Base-by-base conservation (phyloP, 2,113 vertebrate species). In the Scartelaos histophorus region DNA sequence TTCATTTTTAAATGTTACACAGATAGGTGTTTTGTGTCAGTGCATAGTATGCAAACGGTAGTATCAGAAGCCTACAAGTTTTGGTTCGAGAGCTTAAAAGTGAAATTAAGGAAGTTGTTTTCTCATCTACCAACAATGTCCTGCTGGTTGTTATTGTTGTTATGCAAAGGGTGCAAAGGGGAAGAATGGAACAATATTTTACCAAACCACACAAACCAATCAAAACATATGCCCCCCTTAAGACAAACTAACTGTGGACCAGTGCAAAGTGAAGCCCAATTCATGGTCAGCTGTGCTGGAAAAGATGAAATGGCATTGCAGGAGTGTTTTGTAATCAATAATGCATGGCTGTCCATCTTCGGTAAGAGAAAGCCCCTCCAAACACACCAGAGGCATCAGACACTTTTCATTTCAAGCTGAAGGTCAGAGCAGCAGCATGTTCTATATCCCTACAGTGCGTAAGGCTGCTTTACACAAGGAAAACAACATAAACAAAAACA, bases 241-340 rank as follows among this genome's bases (percentile, higher is more conserved):
- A 74, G 19, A 71, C 49, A 82, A 74, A 79, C 57, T 17, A 21
- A 82, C 76, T 69, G 72, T 47, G 53, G 76, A 38, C 67, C 24
- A 45, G 69, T 76, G 47, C 66, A 72, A 85, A 73, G 80, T 74
- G 57, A 75, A 86, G 70, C 81, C 51, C 74, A 29, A 71, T 49
- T 78, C 76, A 72, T n/a, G 13, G 78, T 83, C 82, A 89, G 74
- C 83, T 71, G 78, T 49, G 67, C 71, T 71, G 21, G 76, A 79
- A 74, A 64, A 86, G 86, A 88, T 88, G 79, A 91, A 90, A 91
- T 86, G 80, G 87, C 85, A 84, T 83, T 67, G 90, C 88, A 89
- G 85, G 82, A 92, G 89, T 88, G 90, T 90, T 92, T 90, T 90
- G 73, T 88, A 74, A 92, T 92, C 90, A 93, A 93, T 92, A 92